Percentiles rank a stretch among this genome's conserved stretches.
These are phyloP conservation scores for Drosophila algonquin DNA, from an alignment of 2,888 invertebrate genomes.

Conservation along the genomic window DNA sequence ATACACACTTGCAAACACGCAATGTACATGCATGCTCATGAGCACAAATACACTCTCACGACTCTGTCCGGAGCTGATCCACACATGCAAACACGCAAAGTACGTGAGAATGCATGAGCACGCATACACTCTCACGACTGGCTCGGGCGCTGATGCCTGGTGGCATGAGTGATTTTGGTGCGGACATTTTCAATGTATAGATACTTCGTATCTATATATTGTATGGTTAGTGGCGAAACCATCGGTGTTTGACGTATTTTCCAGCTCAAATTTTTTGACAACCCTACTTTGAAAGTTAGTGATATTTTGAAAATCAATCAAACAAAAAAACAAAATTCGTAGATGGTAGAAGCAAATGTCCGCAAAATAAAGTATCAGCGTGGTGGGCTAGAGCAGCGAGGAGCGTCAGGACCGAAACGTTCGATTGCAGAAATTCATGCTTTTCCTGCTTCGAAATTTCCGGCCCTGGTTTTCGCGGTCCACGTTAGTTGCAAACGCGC, in stretches of 20 bases:
- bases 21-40: too few species aligned
- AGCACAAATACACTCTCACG: too few species aligned
- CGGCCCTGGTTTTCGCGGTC: background rate
- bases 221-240: too few species aligned
- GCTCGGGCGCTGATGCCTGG: too few species aligned
- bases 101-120: too few species aligned
- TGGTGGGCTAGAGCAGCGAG: background rate
- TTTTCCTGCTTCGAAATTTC: slow-evolving; percentile 37
- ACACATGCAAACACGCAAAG: too few species aligned
- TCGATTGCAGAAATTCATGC: slow-evolving; percentile 2
- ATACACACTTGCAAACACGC: too few species aligned
- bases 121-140: too few species aligned
- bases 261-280: background rate
- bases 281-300: background rate
- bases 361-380: background rate
- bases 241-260: background rate
- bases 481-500: slow-evolving; percentile 48
- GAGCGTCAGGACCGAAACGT: background rate
- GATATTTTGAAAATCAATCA: background rate
- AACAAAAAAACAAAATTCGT: background rate
- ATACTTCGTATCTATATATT: too few species aligned
- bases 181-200: too few species aligned
- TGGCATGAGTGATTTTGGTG: too few species aligned
- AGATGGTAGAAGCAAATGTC: background rate
- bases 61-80: too few species aligned